These are phyloP conservation scores for Carcinoscorpius rotundicauda DNA, from an alignment of 1,140 invertebrate genomes.

Conservation along the genomic window DNA sequence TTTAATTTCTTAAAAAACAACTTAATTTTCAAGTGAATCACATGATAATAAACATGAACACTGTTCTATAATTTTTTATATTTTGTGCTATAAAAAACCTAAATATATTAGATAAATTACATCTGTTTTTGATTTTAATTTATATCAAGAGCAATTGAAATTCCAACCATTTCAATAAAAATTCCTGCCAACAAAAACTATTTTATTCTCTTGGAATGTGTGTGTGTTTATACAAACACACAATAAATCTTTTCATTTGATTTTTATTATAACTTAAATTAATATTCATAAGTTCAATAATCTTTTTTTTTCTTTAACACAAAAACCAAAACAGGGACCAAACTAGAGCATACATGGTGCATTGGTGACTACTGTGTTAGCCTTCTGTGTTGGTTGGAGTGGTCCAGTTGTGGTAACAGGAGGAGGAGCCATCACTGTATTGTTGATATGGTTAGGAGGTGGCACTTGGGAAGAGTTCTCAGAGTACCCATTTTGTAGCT, in stretches of 20 bases:
- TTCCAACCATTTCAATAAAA: no score
- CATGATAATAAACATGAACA: no score
- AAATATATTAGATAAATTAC: no score
- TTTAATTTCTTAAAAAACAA: no score
- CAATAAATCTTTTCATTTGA: not conserved
- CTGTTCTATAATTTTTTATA: no score
- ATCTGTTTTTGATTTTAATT: no score
- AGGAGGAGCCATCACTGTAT: constrained; percentile 25
- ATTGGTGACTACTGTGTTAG: not conserved
- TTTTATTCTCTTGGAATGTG: no score
- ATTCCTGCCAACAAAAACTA: no score
- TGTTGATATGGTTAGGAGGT: constrained; percentile 26
- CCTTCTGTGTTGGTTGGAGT: constrained; percentile 16
- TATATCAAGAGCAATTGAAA: no score
- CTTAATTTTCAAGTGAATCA: no score
- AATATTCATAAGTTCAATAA: not conserved
- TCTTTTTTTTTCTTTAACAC: not conserved
- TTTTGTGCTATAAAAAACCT: no score
- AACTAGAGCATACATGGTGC: constrained; percentile 3
- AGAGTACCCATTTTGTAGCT: constrained; percentile 8
- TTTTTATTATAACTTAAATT: not conserved
- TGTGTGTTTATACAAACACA: not conserved
- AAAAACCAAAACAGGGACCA: not conserved
- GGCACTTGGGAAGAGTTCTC: constrained; percentile 20
- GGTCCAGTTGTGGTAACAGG: constrained; percentile 16